Base-by-base conservation (phyloP, 2,113 vertebrate species). In the Coregonus clupeaformis region DNA sequence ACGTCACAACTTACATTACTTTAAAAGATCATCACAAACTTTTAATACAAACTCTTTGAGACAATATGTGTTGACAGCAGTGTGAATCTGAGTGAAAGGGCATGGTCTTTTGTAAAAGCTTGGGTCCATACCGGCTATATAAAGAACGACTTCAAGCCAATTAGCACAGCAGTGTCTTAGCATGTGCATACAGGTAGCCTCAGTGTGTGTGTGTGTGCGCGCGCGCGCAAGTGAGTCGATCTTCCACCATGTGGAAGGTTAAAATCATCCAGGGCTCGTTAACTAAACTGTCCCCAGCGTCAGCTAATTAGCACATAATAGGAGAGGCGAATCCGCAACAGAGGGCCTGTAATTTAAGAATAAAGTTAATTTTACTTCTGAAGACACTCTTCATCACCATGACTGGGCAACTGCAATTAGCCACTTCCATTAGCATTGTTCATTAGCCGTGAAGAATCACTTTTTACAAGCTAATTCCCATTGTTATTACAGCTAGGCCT, bases 291-390 rank as follows among this genome's bases (percentile, higher is more conserved):
- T 91, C 89, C 89, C 90, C 36, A 79, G 87, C 52, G 89, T 75
- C 88, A 72, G 82, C 86, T 93, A 90, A 92, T 93, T 92, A 92
- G 89, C 92, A 88, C 86, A 90, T 91, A 91, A 92, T 87, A 88
- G 85, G 86, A 90, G 83, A 81, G 87, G 80, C 80, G 71, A 81
- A 78, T 80, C 86, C 29, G 77, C 82, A 83, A 86, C 89, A 84
- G 80, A 85, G 80, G 87, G 83, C 72, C 84, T 74, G 80, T 81
- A 83, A 88, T 91, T 90, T 87, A 78, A 86, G 82, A 89, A 85
- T 84, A 86, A 91, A 87, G 87, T 87, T 83, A 42, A 85, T 90
- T 89, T 85, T 83, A 80, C 84, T 77, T 71, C 63, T 77, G 77
- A 73, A 87, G 87, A 84, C 81, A 83, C 89, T 89, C 79, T 77